phyloP scores from a whole-genome alignment of 2,888 invertebrate species.

The Allygus modestus region DNA sequence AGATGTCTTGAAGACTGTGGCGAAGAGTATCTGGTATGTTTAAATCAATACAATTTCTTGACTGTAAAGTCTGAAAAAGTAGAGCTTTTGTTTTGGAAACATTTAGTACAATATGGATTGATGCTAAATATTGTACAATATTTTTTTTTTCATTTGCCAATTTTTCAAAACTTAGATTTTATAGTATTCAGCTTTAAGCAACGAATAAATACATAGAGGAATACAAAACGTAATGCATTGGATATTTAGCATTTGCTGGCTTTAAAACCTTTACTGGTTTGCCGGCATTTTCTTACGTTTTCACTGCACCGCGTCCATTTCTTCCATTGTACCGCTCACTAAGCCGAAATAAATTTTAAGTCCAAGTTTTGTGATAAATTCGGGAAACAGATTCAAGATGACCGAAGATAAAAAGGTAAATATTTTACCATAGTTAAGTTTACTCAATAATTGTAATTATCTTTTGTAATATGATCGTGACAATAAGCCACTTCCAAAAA shows the following conservation, averaged over 20 bases:
- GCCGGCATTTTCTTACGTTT: conserved; percentile 6
- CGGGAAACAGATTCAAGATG: not conserved
- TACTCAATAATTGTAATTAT: not conserved
- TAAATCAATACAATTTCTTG: no score
- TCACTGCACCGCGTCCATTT: not conserved
- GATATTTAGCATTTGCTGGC: not conserved
- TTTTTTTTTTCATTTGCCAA: no score
- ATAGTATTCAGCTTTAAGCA: no score
- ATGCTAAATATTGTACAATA: no score
- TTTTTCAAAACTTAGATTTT: no score
- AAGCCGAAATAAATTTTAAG: not conserved
- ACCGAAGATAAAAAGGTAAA: conserved; percentile 23
- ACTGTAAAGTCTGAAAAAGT: no score
- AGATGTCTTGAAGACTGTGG: no score
- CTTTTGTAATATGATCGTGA: not conserved
- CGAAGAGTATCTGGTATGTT: no score
- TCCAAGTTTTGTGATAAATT: not conserved
- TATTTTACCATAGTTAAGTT: not conserved
- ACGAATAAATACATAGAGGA: no score
- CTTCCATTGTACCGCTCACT: not conserved
- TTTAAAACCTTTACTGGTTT: not conserved
- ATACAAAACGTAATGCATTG: no score
- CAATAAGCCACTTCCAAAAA: not conserved
- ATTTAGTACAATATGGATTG: no score
- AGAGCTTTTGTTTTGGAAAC: no score